These are phyloP conservation scores for Cremastinae sp. DNA, from an alignment of 2,888 invertebrate species.

Conservation along the genomic window DNA sequence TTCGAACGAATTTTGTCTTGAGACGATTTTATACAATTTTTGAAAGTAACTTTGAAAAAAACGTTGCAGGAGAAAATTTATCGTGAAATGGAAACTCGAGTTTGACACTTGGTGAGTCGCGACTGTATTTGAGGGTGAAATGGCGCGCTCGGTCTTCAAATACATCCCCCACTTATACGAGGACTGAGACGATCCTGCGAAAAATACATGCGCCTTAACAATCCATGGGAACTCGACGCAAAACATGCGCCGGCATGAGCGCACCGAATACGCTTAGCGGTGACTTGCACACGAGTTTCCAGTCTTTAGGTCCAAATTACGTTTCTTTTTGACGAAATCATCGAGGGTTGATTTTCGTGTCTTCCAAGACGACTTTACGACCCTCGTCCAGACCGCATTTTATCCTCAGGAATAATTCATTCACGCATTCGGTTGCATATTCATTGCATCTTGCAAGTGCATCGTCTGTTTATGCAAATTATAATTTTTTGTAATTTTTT, in stretches of 20 bases:
- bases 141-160: conserved; percentile 71
- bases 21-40: no score
- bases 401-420: not conserved
- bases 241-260: not conserved
- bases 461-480: conserved; percentile 16
- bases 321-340: no score
- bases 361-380: not conserved
- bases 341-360: not conserved
- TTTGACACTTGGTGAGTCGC: conserved; percentile 43
- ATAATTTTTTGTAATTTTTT: not conserved
- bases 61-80: not conserved
- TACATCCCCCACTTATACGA: conserved; percentile 68
- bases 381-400: not conserved
- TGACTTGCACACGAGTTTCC: no score
- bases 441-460: no score
- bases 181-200: conserved; percentile 20
- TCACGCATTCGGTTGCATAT: not conserved
- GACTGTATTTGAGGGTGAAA: conserved; percentile 70
- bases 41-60: no score
- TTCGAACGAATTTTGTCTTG: no score
- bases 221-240: not conserved
- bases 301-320: no score
- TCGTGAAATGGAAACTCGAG: conserved; percentile 34
- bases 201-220: conserved; percentile 66
- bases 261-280: not conserved